These are phyloP conservation scores for Coilia nasus DNA, from an alignment of 2,797 vertebrate species.

Conservation along the genomic window DNA sequence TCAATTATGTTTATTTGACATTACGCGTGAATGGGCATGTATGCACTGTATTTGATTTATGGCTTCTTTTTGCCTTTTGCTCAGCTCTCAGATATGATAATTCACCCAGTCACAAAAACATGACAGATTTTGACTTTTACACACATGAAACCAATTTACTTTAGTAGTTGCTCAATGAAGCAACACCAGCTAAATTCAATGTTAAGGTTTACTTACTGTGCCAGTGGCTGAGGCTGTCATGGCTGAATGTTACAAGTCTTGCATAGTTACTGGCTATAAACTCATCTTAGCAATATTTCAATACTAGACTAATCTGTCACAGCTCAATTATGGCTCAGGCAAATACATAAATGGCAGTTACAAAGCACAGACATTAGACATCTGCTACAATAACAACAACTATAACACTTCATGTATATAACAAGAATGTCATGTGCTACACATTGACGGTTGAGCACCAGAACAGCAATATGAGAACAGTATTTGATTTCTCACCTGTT, in stretches of 20 bases:
- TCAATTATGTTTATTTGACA: not conserved
- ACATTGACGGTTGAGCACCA: not conserved
- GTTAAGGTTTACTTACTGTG: no score
- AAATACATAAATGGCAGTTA: not conserved
- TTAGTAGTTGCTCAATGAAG: no score
- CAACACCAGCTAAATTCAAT: no score
- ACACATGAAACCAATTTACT: no score
- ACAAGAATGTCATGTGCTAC: not conserved
- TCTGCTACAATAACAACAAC: not conserved
- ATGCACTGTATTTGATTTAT: not conserved
- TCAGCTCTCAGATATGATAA: not conserved
- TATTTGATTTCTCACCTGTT: conserved; percentile 68
- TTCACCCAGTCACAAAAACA: no score
- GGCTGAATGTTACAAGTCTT: no score
- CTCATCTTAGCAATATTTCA: not conserved
- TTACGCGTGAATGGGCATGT: not conserved
- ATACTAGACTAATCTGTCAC: not conserved
- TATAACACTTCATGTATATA: not conserved
- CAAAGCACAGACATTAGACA: not conserved
- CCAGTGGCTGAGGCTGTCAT: no score
- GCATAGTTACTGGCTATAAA: not conserved
- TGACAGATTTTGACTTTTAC: no score
- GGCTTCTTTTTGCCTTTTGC: not conserved
- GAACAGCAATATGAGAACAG: not conserved
- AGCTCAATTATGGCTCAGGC: not conserved